These are phyloP conservation scores for Anas flavirostris DNA, from an alignment of 2,797 vertebrate species.

Conservation along the genomic window DNA sequence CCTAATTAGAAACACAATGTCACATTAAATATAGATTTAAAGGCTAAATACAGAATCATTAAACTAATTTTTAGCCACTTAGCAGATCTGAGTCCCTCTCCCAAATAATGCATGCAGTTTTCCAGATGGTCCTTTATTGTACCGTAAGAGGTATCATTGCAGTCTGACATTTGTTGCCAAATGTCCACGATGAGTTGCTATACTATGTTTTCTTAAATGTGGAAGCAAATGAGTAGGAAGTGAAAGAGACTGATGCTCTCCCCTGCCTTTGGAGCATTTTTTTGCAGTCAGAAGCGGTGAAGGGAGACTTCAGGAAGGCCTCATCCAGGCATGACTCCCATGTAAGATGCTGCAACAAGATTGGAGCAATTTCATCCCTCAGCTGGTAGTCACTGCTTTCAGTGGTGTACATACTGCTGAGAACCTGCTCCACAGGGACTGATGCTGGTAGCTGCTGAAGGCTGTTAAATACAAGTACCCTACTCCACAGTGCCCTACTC, in stretches of 20 bases:
- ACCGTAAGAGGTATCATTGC: neutral
- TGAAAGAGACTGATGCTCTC: neutral
- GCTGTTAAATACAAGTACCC: neutral
- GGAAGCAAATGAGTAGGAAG: neutral
- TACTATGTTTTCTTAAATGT: neutral
- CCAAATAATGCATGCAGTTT: neutral
- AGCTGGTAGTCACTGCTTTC: neutral
- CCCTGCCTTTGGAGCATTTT: neutral
- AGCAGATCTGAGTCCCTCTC: neutral
- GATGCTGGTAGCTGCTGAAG: neutral
- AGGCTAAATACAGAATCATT: constrained; percentile 28
- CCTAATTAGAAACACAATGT: constrained; percentile 42
- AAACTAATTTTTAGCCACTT: constrained; percentile 49
- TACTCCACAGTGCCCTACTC: neutral
- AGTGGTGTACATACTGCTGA: rapidly evolving
- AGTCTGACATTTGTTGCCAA: neutral
- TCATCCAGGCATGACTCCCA: neutral
- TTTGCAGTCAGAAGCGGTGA: neutral
- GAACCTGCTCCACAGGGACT: neutral
- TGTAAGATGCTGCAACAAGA: neutral
- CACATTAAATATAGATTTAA: constrained; percentile 8
- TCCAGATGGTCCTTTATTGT: neutral
- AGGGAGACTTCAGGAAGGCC: neutral
- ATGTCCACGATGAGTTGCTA: neutral
- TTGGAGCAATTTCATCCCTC: neutral